A percentile compares a stretch with the other conserved stretches of the same genome.
Conservation (phyloP, 2,797 vertebrate species). For the Petrocephalus sullivani region DNA sequence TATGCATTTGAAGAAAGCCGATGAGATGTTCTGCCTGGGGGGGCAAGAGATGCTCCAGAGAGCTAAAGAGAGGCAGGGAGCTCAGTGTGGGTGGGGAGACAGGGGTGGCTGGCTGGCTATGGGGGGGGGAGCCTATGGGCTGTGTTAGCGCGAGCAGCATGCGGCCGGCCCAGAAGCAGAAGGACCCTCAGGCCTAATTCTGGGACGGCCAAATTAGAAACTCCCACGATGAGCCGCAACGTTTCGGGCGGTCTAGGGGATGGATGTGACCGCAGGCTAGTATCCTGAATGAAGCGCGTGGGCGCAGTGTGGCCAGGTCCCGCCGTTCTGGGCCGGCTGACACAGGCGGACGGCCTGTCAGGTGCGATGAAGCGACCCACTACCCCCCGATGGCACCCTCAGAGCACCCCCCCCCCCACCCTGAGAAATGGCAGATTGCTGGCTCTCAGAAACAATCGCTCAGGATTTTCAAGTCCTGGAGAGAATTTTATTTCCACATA, state of each 20-base stretch:
- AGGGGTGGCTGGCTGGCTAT: neutral
- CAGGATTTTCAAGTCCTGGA: neutral
- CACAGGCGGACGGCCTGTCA: neutral
- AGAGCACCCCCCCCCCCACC: neutral
- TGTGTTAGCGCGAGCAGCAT: neutral
- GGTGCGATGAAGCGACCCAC: neutral
- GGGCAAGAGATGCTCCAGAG: slow-evolving; percentile 1
- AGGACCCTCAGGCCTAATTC: neutral
- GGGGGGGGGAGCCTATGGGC: neutral
- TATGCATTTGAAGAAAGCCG: slow-evolving; percentile 35
- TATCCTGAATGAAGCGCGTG: neutral
- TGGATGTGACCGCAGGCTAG: neutral
- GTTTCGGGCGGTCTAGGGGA: neutral
- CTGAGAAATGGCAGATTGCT: neutral
- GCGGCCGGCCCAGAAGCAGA: neutral
- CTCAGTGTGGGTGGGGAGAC: neutral
- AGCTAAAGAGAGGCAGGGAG: neutral
- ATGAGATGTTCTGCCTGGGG: slow-evolving; percentile 43
- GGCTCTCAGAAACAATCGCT: neutral
- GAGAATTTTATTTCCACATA: slow-evolving; percentile 1
- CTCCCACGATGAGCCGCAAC: neutral
- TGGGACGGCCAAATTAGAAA: neutral
- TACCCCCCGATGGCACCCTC: neutral
- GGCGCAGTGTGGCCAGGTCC: neutral
- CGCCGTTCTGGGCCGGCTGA: neutral